phyloP scores from a whole-genome alignment of 1,140 invertebrate genomes.

The Coenobita brevimanus region DNA sequence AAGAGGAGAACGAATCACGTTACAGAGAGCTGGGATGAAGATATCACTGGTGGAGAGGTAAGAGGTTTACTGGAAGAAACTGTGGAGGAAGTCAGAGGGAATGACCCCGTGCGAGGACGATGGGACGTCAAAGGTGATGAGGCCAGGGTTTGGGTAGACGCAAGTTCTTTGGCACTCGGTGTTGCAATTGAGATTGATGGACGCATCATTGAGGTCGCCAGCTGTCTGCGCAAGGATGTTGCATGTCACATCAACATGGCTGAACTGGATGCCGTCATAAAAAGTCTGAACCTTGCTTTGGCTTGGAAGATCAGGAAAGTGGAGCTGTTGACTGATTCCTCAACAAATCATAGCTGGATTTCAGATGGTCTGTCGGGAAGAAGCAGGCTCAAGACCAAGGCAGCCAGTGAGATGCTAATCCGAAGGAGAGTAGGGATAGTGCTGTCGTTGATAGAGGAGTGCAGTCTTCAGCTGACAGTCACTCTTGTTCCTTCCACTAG shows the following conservation, averaged over 20 bases:
- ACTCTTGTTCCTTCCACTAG: not conserved
- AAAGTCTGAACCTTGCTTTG: not conserved
- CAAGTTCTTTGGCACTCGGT: constrained; percentile 16
- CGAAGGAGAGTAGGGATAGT: not conserved
- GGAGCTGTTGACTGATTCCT: constrained; percentile 25
- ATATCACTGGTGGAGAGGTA: too few relatives aligned
- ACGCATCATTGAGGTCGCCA: not conserved
- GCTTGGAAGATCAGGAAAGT: constrained; percentile 12
- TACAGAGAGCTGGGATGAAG: constrained; percentile 13
- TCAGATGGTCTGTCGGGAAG: too few relatives aligned
- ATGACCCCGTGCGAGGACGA: constrained; percentile 13
- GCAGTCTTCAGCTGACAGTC: not conserved
- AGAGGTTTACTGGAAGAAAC: constrained; percentile 1
- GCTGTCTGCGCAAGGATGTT: not conserved
- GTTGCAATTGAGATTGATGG: not conserved
- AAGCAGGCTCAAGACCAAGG: not conserved
- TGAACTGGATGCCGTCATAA: not conserved
- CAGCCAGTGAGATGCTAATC: constrained; percentile 11
- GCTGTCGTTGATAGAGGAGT: not conserved
- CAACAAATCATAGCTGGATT: not conserved
- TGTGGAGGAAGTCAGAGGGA: not conserved
- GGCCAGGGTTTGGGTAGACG: constrained; percentile 23
- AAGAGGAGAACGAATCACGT: constrained; percentile 2
- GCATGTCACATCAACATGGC: constrained; percentile 37
- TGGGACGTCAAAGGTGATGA: not conserved